Evolutionary conservation across 2,888 invertebrate genomes (phyloP).

Genomic region (Auanema freiburgensis): DNA sequence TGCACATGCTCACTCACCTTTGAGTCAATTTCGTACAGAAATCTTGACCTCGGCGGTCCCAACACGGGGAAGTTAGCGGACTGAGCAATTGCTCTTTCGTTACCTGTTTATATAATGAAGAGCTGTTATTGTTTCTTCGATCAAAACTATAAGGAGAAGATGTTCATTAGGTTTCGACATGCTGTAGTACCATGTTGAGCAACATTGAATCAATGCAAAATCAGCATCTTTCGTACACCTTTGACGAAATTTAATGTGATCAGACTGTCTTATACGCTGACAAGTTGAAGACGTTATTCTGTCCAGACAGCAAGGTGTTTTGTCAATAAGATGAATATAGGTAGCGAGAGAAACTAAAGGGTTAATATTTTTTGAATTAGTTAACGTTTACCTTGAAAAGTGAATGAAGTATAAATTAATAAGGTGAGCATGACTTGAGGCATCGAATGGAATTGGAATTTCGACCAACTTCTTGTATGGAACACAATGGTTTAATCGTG

Average conservation of each 20-base stretch:
- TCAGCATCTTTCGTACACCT: constrained; percentile 54
- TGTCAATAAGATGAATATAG: constrained; percentile 28
- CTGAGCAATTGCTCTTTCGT: constrained; percentile 32
- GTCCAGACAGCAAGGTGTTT: constrained; percentile 60
- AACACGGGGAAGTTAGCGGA: constrained; percentile 34
- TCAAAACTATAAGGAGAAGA: constrained; percentile 40
- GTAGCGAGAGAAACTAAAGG: not conserved
- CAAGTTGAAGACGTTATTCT: constrained; percentile 54
- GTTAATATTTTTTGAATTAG: not conserved
- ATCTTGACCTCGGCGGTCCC: constrained; percentile 33
- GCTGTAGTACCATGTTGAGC: constrained; percentile 47
- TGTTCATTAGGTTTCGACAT: not conserved
- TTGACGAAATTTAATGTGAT: constrained; percentile 35
- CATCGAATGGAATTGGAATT: constrained; percentile 6
- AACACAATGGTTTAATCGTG: constrained; percentile 12
- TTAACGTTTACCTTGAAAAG: not conserved
- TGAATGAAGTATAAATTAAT: not conserved
- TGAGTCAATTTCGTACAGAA: constrained; percentile 37
- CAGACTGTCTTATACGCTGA: constrained; percentile 37
- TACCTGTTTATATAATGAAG: constrained; percentile 22
- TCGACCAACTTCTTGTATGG: constrained; percentile 13
- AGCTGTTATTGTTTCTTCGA: constrained; percentile 20
- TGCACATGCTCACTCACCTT: constrained; percentile 27
- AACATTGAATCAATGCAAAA: constrained; percentile 61
- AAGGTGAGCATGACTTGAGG: constrained; percentile 2